phyloP scores from a whole-genome alignment of 30 jellyfish, hydroid and myxozoan species.

The Pseudorhiza aurosa region DNA sequence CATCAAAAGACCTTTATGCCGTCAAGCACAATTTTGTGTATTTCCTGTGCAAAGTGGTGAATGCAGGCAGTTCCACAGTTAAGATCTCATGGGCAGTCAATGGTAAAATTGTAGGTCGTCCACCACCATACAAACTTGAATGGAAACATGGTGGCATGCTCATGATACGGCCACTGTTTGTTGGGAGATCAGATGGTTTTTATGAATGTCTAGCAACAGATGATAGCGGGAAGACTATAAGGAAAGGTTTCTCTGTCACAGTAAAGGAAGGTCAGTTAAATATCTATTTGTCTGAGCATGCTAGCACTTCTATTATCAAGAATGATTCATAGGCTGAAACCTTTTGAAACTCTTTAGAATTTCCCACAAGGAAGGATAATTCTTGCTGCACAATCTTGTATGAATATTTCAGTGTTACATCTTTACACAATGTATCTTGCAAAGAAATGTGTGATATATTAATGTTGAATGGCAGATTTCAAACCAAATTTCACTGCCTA shows the following conservation, averaged over 20 bases:
- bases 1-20: constrained; percentile 47
- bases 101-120: constrained; percentile 10
- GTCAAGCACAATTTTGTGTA: constrained; percentile 60
- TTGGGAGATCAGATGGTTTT: constrained; percentile 69
- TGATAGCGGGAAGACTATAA: constrained; percentile 22
- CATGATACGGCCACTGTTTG: constrained; percentile 78
- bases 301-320: neutral
- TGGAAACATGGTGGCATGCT: constrained; percentile 59
- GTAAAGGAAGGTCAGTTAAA: constrained; percentile 67
- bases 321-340: neutral
- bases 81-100: constrained; percentile 33
- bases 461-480: neutral
- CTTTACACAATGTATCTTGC: too few species aligned
- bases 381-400: too few species aligned
- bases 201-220: constrained; percentile 72
- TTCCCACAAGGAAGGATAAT: neutral
- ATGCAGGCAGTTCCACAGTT: constrained; percentile 32
- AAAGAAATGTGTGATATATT: too few species aligned
- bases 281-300: neutral
- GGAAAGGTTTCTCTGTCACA: constrained; percentile 53
- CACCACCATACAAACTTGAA: constrained; percentile 52
- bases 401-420: too few species aligned
- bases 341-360: neutral
- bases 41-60: constrained; percentile 49
- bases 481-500: too few species aligned